Evolutionary conservation across 2,888 invertebrate species (phyloP).

Genomic region (Mylabris sibirica): DNA sequence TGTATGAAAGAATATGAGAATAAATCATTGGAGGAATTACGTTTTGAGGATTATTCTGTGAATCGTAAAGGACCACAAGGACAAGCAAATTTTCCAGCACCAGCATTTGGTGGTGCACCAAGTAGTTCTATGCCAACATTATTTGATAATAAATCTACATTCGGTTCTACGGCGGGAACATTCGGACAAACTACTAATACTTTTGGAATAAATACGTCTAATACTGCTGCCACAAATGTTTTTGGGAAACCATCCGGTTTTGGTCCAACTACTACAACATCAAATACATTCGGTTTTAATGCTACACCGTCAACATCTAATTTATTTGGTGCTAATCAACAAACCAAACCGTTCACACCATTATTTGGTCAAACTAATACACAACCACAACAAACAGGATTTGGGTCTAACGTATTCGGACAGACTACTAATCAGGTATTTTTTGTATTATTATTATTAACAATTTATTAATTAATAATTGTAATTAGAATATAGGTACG

Average conservation of each 20-base stretch:
- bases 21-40: conserved; percentile 93
- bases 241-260: conserved; percentile 54
- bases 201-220: conserved; percentile 70
- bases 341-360: conserved; percentile 63
- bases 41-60: conserved; percentile 91
- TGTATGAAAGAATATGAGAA: conserved; percentile 98
- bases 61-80: conserved; percentile 75
- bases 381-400: conserved; percentile 60
- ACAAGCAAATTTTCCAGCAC: conserved; percentile 51
- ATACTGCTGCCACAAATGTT: conserved; percentile 53
- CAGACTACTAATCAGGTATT: conserved; percentile 47
- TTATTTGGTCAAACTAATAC: conserved; percentile 57
- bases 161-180: conserved; percentile 53
- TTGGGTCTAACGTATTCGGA: conserved; percentile 61
- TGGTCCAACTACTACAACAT: conserved; percentile 49
- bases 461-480: conserved; percentile 34
- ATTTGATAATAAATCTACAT: conserved; percentile 58
- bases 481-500: conserved; percentile 51
- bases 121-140: conserved; percentile 60
- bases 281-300: conserved; percentile 62
- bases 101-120: conserved; percentile 63
- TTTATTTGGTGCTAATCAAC: conserved; percentile 57
- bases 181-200: conserved; percentile 67
- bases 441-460: background rate
- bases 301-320: conserved; percentile 56